Evolutionary conservation across 2,797 vertebrate species (phyloP).

Genomic region (Otolemur crassicaudatus): DNA sequence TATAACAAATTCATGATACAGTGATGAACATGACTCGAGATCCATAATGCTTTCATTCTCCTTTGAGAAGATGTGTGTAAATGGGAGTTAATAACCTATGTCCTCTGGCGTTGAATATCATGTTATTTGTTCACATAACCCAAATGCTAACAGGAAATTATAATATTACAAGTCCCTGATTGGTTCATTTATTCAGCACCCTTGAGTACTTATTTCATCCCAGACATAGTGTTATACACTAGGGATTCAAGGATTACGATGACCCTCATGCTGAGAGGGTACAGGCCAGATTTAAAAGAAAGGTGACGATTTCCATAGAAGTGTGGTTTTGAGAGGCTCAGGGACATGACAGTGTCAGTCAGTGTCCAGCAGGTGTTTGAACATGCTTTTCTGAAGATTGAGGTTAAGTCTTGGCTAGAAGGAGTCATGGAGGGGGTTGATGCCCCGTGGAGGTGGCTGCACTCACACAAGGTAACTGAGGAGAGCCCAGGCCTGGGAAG

Average conservation of each 20-base stretch:
- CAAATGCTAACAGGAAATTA: neutral
- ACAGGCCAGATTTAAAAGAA: neutral
- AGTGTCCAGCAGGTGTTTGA: neutral
- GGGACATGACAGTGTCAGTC: neutral
- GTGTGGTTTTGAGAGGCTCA: neutral
- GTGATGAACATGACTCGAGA: neutral
- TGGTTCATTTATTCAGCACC: neutral
- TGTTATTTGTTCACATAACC: neutral
- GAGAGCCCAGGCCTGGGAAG: neutral
- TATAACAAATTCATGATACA: constrained; percentile 9
- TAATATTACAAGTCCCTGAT: constrained; percentile 16
- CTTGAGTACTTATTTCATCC: neutral
- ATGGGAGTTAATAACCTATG: neutral
- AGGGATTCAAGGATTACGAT: neutral
- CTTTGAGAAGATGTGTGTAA: neutral
- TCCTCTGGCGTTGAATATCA: neutral
- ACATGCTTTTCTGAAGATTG: neutral
- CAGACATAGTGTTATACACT: neutral
- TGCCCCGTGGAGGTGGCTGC: neutral
- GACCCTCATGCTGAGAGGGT: neutral
- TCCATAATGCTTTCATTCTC: neutral
- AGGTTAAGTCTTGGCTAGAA: neutral
- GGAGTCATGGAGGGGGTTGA: no score
- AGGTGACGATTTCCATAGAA: neutral
- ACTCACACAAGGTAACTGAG: neutral